A percentile compares a stretch with the other conserved stretches of the same genome.
phyloP scores from a whole-genome alignment of 1,140 invertebrate species.

The Zaprionus lachaisei region DNA sequence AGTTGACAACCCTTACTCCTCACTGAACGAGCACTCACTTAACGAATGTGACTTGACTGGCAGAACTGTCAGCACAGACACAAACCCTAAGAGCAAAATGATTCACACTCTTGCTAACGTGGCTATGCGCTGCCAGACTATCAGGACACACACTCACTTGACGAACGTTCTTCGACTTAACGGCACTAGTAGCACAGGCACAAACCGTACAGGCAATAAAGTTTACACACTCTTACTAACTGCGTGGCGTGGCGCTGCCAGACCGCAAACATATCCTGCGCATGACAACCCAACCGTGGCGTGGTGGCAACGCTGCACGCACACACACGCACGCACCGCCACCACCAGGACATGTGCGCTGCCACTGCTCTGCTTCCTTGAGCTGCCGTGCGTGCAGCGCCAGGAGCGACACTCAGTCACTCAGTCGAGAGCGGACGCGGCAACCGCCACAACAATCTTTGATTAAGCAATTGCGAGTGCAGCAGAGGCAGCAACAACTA shows the following conservation, averaged over 20 bases:
- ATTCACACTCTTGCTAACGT: background rate
- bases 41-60: background rate
- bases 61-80: too few species aligned
- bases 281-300: background rate
- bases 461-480: conserved; percentile 20
- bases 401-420: conserved; percentile 23
- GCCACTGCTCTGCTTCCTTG: background rate
- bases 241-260: conserved; percentile 12
- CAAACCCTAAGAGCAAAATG: too few species aligned
- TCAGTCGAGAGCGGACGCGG: conserved; percentile 49
- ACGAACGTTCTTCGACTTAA: background rate
- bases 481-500: background rate
- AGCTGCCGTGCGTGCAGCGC: conserved; percentile 34
- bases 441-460: conserved; percentile 50
- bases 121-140: too few species aligned
- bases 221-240: background rate
- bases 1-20: background rate
- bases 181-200: too few species aligned
- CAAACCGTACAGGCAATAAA: too few species aligned
- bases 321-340: conserved; percentile 10
- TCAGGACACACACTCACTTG: too few species aligned
- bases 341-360: conserved; percentile 10
- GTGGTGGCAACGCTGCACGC: conserved; percentile 29
- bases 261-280: conserved; percentile 35
- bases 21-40: too few species aligned